phyloP scores from a whole-genome alignment of 35 echinoderm and acorn worm species.

The Lytechinus variegatus region DNA sequence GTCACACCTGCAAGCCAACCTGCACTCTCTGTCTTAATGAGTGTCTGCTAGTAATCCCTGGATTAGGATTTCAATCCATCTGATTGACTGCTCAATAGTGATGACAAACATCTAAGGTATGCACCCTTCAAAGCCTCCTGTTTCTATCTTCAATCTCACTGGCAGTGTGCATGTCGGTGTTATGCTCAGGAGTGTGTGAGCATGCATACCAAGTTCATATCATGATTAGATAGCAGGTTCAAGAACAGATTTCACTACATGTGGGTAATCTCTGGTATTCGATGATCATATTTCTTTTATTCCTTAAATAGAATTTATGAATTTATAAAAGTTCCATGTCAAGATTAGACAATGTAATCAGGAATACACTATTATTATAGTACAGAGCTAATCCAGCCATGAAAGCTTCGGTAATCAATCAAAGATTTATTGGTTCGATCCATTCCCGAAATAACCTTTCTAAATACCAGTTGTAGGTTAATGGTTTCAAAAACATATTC shows the following conservation, averaged over 20 bases:
- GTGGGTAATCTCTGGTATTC: not conserved
- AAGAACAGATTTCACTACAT: not conserved
- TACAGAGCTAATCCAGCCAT: not conserved
- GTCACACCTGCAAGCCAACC: not conserved
- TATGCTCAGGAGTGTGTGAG: not conserved
- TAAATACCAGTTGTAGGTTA: not conserved
- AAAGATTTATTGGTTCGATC: not conserved
- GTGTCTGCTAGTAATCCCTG: constrained; percentile 1
- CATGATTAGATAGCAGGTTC: not conserved
- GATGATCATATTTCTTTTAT: not conserved
- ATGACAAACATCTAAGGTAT: constrained; percentile 27
- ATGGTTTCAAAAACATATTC: not conserved
- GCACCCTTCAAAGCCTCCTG: not conserved
- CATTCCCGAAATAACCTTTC: not conserved
- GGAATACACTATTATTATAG: not conserved
- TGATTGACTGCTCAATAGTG: constrained; percentile 1
- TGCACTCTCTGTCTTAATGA: not conserved
- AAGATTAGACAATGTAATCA: not conserved
- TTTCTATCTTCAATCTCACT: not conserved
- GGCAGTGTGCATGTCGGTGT: not conserved
- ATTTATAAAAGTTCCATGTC: not conserved
- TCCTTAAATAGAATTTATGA: not conserved
- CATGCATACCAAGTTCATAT: constrained; percentile 13
- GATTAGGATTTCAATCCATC: constrained; percentile 16
- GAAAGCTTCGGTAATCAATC: not conserved